These are phyloP conservation scores for Zelostemma sp. DNA, from an alignment of 1,140 invertebrate species.

Conservation along the genomic window DNA sequence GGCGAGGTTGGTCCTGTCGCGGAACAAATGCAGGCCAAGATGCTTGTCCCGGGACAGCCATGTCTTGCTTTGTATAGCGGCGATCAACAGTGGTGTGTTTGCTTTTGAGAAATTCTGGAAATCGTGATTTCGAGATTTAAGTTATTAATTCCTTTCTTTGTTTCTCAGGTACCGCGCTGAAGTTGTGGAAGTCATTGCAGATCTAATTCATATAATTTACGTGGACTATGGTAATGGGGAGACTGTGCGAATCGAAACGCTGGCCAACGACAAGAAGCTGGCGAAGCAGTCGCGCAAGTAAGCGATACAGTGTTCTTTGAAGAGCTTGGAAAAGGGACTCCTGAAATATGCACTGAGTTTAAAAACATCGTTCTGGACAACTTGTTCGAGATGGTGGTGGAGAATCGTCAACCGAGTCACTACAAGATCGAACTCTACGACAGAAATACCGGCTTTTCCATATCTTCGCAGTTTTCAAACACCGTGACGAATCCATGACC, in stretches of 20 bases:
- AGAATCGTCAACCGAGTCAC: conserved; percentile 60
- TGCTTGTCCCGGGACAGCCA: conserved; percentile 50
- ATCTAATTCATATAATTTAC: conserved; percentile 74
- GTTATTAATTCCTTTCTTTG: conserved; percentile 20
- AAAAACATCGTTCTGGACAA: conserved; percentile 68
- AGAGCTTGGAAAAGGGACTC: conserved; percentile 69
- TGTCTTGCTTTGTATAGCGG: conserved; percentile 80
- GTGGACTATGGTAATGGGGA: conserved; percentile 85
- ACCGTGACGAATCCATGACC: neutral
- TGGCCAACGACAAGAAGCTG: conserved; percentile 76
- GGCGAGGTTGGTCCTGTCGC: conserved; percentile 30
- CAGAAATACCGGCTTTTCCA: neutral
- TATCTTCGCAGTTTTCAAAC: conserved; percentile 12
- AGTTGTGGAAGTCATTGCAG: conserved; percentile 67
- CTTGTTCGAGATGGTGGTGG: conserved; percentile 71
- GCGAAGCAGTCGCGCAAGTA: conserved; percentile 76
- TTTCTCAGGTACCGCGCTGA: conserved; percentile 74
- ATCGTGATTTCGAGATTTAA: neutral
- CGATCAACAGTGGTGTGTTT: conserved; percentile 79
- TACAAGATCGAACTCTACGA: conserved; percentile 72
- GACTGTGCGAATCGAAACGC: conserved; percentile 67
- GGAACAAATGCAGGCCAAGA: too few relatives aligned
- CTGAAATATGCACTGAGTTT: conserved; percentile 62
- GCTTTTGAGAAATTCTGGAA: conserved; percentile 1
- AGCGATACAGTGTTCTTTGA: conserved; percentile 81